These are phyloP conservation scores for Remorina albescens DNA, from an alignment of 2,797 vertebrate species.

Conservation along the genomic window DNA sequence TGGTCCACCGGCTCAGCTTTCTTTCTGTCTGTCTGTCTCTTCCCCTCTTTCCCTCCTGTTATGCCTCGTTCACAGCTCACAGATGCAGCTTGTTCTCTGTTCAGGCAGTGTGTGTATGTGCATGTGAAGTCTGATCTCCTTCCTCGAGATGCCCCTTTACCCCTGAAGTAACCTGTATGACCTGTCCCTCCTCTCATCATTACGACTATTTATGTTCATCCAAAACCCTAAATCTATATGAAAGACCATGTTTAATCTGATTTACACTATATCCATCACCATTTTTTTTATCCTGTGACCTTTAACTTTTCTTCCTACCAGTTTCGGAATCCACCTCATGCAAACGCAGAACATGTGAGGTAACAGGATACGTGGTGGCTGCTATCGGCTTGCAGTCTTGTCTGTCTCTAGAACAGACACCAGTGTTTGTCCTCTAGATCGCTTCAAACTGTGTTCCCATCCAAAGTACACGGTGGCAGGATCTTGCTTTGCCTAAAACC, in stretches of 20 bases:
- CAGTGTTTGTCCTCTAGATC: constrained; percentile 75
- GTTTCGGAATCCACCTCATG: constrained; percentile 40
- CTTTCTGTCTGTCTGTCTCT: constrained; percentile 74
- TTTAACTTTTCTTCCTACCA: constrained; percentile 51
- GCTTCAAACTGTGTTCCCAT: constrained; percentile 66
- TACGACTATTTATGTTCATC: constrained; percentile 16
- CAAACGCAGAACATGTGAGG: constrained; percentile 56
- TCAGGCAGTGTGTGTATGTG: constrained; percentile 66
- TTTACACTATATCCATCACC: constrained; percentile 3
- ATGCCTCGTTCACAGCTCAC: constrained; percentile 71
- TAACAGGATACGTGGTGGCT: constrained; percentile 69
- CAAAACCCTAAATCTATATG: constrained; percentile 23
- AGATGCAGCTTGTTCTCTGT: constrained; percentile 78
- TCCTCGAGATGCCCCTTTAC: constrained; percentile 86
- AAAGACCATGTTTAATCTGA: constrained; percentile 12
- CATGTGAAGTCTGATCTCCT: constrained; percentile 90
- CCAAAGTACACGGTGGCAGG: constrained; percentile 64
- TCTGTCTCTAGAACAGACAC: constrained; percentile 74
- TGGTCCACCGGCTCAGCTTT: constrained; percentile 90
- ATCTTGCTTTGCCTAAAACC: constrained; percentile 62
- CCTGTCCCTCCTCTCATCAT: constrained; percentile 40
- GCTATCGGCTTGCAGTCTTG: constrained; percentile 76
- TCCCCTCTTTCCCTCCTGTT: constrained; percentile 61
- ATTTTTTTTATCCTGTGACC: constrained; percentile 45
- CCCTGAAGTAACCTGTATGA: constrained; percentile 60